These are phyloP conservation scores for Aphrophora alni DNA, from an alignment of 2,888 invertebrate species.

Conservation along the genomic window DNA sequence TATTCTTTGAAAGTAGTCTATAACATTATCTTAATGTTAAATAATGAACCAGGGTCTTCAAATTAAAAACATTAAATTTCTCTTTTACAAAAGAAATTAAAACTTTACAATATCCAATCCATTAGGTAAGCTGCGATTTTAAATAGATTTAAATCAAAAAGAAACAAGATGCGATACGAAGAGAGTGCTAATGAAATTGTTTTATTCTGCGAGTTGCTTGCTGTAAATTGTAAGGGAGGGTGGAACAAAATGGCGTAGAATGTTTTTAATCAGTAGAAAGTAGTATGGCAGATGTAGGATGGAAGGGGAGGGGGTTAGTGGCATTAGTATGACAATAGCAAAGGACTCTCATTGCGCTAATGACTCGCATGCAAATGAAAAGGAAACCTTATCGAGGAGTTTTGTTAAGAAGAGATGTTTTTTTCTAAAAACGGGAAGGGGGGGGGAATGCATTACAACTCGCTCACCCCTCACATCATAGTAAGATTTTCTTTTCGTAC, in stretches of 20 bases:
- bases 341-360: conserved; percentile 11
- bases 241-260: conserved; percentile 33
- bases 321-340: conserved; percentile 34
- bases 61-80: too few relatives aligned
- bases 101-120: not conserved
- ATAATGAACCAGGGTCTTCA: too few relatives aligned
- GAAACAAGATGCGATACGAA: not conserved
- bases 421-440: not conserved
- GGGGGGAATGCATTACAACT: not conserved
- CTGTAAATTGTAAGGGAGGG: not conserved
- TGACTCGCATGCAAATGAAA: not conserved
- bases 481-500: too few relatives aligned
- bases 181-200: not conserved
- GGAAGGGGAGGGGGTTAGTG: not conserved
- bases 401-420: not conserved
- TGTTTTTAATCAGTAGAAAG: conserved; percentile 38
- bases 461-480: too few relatives aligned
- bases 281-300: conserved; percentile 33
- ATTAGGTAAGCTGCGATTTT: not conserved
- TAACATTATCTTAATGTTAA: too few relatives aligned
- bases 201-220: not conserved
- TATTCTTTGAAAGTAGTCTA: too few relatives aligned
- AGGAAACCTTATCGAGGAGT: too few relatives aligned
- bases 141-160: not conserved
- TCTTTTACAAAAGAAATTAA: too few relatives aligned